A percentile compares a stretch with the other conserved stretches of the same genome.
Conservation (phyloP, 2,797 vertebrate genomes). For the Phalanger gymnotis region DNA sequence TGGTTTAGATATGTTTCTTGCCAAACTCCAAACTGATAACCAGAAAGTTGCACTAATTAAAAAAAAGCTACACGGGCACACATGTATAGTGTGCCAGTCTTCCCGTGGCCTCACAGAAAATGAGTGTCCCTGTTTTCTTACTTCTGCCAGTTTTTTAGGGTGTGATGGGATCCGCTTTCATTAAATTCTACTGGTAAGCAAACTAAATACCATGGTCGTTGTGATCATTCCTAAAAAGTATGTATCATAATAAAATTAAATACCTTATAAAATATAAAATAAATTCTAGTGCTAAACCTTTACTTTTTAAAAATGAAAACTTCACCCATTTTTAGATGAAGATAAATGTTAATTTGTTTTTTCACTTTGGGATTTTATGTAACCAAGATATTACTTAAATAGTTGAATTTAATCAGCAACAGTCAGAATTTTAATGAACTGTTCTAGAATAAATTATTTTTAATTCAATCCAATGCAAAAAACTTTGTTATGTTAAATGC, state of each 20-base stretch:
- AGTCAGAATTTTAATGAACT: too few species aligned
- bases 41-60: not conserved
- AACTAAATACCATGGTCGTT: not conserved
- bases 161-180: not conserved
- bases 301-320: not conserved
- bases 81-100: not conserved
- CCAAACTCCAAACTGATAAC: not conserved
- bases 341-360: not conserved
- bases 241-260: not conserved
- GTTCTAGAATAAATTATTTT: too few species aligned
- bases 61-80: not conserved
- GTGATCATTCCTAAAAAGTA: not conserved
- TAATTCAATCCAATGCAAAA: too few species aligned
- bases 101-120: not conserved
- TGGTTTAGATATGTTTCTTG: not conserved
- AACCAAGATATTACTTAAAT: not conserved
- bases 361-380: not conserved
- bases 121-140: not conserved
- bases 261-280: not conserved
- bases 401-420: not conserved
- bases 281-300: not conserved
- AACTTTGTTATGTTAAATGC: too few species aligned
- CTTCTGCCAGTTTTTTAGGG: not conserved
- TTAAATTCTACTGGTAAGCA: constrained; percentile 8
- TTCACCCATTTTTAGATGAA: not conserved